Percentiles rank a stretch among this genome's conserved stretches.
Evolutionary conservation across 1,140 invertebrate species (phyloP).

Genomic region (Temnothorax curvispinosus): DNA sequence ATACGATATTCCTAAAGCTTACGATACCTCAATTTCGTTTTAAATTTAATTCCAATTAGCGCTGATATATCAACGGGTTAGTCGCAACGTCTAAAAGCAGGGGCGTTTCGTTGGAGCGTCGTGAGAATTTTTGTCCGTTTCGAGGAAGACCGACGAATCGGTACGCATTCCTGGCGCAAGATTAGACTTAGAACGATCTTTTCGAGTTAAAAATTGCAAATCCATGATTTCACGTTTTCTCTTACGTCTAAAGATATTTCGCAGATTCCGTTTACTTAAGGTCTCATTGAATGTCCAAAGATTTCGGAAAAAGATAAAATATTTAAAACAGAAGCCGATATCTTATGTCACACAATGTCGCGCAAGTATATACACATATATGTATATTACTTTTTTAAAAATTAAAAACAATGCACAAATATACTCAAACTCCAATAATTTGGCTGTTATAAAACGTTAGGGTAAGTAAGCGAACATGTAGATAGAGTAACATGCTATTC

Average conservation of each 20-base stretch:
- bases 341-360: slow-evolving; percentile 27
- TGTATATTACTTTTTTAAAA: slow-evolving; percentile 18
- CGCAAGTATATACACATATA: slow-evolving; percentile 7
- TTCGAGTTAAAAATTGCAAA: slow-evolving; percentile 48
- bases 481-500: slow-evolving; percentile 25
- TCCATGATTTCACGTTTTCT: slow-evolving; percentile 24
- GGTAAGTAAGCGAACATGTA: slow-evolving; percentile 2
- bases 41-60: slow-evolving; percentile 22
- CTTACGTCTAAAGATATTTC: slow-evolving; percentile 21
- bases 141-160: neutral
- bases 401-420: slow-evolving; percentile 24
- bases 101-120: neutral
- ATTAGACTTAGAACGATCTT: slow-evolving; percentile 33
- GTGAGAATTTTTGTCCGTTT: neutral
- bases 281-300: slow-evolving; percentile 27
- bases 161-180: neutral
- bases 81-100: slow-evolving; percentile 43
- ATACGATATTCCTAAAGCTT: slow-evolving; percentile 34
- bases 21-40: slow-evolving; percentile 29
- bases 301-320: slow-evolving; percentile 18
- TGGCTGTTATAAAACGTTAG: slow-evolving; percentile 9
- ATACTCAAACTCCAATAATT: slow-evolving; percentile 19
- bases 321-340: slow-evolving; percentile 34
- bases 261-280: slow-evolving; percentile 11
- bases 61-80: slow-evolving; percentile 37